phyloP scores from a whole-genome alignment of 2,797 vertebrate species.

The Danio kyathit region DNA sequence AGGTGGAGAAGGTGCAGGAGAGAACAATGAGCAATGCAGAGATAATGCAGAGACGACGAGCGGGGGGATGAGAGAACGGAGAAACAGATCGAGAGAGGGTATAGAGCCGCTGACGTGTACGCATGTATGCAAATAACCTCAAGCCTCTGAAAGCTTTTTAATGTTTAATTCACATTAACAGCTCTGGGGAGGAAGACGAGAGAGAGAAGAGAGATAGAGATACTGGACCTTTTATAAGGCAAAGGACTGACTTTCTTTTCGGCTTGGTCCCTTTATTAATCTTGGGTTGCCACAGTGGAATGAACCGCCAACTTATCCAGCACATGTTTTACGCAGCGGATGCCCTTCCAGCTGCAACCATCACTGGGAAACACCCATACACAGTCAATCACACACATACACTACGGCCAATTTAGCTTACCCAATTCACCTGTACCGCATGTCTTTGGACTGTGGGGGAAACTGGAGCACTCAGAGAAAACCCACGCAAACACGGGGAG shows the following conservation, averaged over 20 bases:
- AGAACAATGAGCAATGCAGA: constrained; percentile 68
- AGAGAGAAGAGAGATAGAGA: constrained; percentile 54
- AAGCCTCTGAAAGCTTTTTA: constrained; percentile 64
- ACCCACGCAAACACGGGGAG: no score
- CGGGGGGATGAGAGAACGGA: constrained; percentile 50
- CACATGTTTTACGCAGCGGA: no score
- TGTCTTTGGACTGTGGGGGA: no score
- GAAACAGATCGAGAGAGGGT: constrained; percentile 50
- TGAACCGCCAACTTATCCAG: no score
- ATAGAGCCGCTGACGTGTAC: constrained; percentile 56
- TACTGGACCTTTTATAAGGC: constrained; percentile 22
- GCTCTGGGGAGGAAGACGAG: constrained; percentile 53
- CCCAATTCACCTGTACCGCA: no score
- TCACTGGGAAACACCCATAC: no score
- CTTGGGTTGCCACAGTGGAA: no score
- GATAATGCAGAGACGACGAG: constrained; percentile 60
- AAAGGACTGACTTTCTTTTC: constrained; percentile 1
- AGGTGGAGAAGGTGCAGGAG: constrained; percentile 65
- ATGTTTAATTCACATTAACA: constrained; percentile 74
- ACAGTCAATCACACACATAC: no score
- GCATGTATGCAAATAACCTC: constrained; percentile 64
- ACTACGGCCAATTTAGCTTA: no score
- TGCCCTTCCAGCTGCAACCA: no score
- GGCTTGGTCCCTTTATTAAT: no score
- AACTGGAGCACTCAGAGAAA: no score